Evolutionary conservation across 2,797 vertebrate genomes (phyloP).

Genomic region (Chiropotes sagulatus): DNA sequence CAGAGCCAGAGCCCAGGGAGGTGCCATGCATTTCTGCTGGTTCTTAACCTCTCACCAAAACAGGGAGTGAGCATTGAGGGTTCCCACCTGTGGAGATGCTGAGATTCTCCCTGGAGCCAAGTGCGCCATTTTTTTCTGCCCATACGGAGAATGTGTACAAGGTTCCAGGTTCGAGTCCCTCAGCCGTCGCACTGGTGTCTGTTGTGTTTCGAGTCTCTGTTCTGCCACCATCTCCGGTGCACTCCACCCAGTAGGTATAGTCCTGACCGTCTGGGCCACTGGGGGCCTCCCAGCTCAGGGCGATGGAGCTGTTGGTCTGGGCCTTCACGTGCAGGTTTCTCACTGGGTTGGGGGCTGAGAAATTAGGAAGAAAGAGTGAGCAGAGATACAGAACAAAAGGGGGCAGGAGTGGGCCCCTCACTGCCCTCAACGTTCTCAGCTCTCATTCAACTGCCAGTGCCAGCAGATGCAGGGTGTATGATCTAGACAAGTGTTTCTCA

Average conservation of each 20-base stretch:
- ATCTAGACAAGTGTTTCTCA: not conserved
- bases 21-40: not conserved
- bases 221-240: fast-evolving
- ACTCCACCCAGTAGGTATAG: not conserved
- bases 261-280: fast-evolving
- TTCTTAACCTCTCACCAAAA: no score
- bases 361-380: not conserved
- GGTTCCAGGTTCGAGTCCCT: not conserved
- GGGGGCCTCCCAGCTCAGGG: not conserved
- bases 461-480: no score
- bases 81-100: not conserved
- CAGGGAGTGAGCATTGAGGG: no score
- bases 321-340: not conserved
- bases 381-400: fast-evolving
- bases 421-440: not conserved
- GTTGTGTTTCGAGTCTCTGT: fast-evolving
- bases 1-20: no score
- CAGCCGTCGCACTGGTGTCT: fast-evolving
- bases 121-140: not conserved
- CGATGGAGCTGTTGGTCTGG: not conserved
- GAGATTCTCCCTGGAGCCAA: fast-evolving
- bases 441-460: not conserved
- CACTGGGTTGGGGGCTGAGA: not conserved
- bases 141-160: not conserved
- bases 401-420: not conserved